Evolutionary conservation across 2,797 vertebrate species (phyloP), one percentile per base, ranked within the genome.

Genomic region (Danio kyathit): DNA sequence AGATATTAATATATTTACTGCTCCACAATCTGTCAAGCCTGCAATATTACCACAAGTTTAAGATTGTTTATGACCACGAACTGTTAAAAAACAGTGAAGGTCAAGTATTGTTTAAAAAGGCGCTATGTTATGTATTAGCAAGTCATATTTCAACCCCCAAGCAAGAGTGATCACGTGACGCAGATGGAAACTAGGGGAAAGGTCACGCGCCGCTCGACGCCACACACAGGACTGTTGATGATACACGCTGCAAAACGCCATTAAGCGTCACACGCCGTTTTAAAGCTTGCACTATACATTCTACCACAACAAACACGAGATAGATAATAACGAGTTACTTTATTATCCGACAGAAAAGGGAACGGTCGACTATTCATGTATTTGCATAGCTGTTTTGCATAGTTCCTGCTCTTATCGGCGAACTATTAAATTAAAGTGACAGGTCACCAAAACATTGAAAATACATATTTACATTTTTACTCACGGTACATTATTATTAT

Each of bases 111-210:
- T 9, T 16, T 4, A 14, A 69, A 41, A 60, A 9, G 13, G 52
- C 16, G 44, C 61, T 46, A 70, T 52, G 75, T 57, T 43, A 10
- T 40, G 65, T 7, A 46, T 38, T 21, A 49, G 52, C 48, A 46
- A 46, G 40, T 67, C 51, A 63, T 12, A 7, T 49, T 40, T 63
- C 40, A 38, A 84, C 78, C 89, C 81, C 87, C 91, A 93, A 89
- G 87, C 78, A 29, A 54, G 77, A 60, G 72, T 1, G 89, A 81
- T 93, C 94, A 95, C 94, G 91, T 95, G 94, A 94, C 83, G 89
- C 89, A 71, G 89, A 90, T 87, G 88, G 90, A 89, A 95, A 95
- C 89, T 95, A 65, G 94, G 94, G 89, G 92, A 95, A 95, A 95
- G 94, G 93, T 95, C 93, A 90, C 7, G 83, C 41, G 70, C 14